Evolutionary conservation across 1,140 invertebrate genomes (phyloP), one percentile per base, ranked within the genome.

Genomic region (Lasioglossum albipes): DNA sequence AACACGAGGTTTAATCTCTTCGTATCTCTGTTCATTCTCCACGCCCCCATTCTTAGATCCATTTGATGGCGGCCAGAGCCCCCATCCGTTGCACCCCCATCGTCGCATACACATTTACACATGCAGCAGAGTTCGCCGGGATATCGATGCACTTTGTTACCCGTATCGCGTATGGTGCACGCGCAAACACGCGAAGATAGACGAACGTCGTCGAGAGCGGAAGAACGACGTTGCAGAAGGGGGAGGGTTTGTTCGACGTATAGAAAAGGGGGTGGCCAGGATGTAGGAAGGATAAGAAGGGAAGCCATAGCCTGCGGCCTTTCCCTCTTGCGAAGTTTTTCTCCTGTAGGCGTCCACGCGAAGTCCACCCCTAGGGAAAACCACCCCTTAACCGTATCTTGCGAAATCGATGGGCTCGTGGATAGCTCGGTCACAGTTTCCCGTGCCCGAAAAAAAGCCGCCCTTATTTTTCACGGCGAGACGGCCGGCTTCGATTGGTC

Each of bases 91-190:
- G 45, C 52, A 20, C 52, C 13, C 52, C 52, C 16, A 12, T 13
- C 45, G 7, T 2, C 45, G 13, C 57, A 6, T 20, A 13, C 16
- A 0, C 12, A 13, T 31, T 7, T 20, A 74, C 9, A 41, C 22
- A 7, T 2, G 9, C 18, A 45, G 22, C 27, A 52, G 64, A 69
- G 66, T 75, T 65, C 41, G 73, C 70, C 65, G 74, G 41, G 62
- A 83, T 83, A 76, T 75, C 74, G 79, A 61, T 85, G 79, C 85
- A 88, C 84, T 89, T 89, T 85, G 75, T 82, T 89, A 91, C 88
- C 88, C 90, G 86, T 90, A 90, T 90, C 90, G 86, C 84, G 85
- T 81, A 81, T 76, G 83, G 81, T 86, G 86, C 86, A 85, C 83
- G 80, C 75, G 77, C 81, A 87, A 83, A 78, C 86, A 84, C 76